Percentiles rank a stretch among this genome's conserved stretches.
Conservation (phyloP, 1,140 invertebrate species). For the Ephestia elutella region DNA sequence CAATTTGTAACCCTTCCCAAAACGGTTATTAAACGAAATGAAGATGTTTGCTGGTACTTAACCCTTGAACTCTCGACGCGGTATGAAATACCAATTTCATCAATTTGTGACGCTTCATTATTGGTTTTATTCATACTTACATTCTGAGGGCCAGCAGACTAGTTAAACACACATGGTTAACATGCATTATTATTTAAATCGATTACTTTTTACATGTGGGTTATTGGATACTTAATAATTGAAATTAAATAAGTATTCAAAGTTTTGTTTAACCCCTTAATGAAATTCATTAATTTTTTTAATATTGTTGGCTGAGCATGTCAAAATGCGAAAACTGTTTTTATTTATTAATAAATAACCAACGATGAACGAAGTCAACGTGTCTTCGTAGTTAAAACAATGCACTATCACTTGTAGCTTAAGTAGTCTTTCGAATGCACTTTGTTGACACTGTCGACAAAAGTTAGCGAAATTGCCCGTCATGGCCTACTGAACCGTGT, state of each 20-base stretch:
- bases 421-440: conserved; percentile 20
- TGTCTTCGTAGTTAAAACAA: too few relatives aligned
- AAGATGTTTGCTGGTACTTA: conserved; percentile 63
- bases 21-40: conserved; percentile 54
- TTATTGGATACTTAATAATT: neutral
- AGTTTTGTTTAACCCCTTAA: too few relatives aligned
- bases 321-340: too few relatives aligned
- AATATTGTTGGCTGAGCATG: too few relatives aligned
- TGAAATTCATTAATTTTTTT: neutral
- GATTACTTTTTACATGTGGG: conserved; percentile 10
- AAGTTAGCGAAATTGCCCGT: conserved; percentile 63
- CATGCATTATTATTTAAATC: conserved; percentile 9
- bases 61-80: conserved; percentile 47
- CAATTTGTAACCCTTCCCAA: conserved; percentile 34
- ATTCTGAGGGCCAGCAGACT: conserved; percentile 1
- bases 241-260: neutral
- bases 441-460: conserved; percentile 32
- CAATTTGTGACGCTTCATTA: conserved; percentile 43
- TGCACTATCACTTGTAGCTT: too few relatives aligned
- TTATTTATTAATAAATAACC: too few relatives aligned
- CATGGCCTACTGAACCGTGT: conserved; percentile 49
- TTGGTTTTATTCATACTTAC: conserved; percentile 16
- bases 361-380: too few relatives aligned
- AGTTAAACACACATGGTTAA: conserved; percentile 9
- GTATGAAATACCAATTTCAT: conserved; percentile 31